Conservation (phyloP, 2,797 vertebrate genomes). For the Poecilia velifera region DNA sequence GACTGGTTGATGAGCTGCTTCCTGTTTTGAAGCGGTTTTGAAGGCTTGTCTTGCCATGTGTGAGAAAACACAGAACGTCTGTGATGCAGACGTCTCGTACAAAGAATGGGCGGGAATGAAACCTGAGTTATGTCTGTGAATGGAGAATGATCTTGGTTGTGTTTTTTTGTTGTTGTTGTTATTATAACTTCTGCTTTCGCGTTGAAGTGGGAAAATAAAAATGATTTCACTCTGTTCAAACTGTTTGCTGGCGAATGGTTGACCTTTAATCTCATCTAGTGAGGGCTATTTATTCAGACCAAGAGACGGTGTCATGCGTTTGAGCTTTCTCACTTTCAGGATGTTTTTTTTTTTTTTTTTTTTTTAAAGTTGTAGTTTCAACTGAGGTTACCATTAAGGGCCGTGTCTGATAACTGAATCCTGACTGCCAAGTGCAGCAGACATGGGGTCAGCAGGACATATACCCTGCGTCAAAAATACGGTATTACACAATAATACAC, state of each 20-base stretch:
- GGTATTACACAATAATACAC: not conserved
- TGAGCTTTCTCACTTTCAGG: conserved; percentile 27
- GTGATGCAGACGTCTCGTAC: not conserved
- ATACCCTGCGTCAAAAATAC: not conserved
- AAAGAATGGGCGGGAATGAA: conserved; percentile 21
- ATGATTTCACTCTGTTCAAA: conserved; percentile 16
- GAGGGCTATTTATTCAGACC: conserved; percentile 21
- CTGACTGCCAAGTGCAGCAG: not conserved
- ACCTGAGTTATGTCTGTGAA: conserved; percentile 12
- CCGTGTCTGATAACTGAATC: conserved; percentile 32
- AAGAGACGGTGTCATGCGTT: conserved; percentile 14
- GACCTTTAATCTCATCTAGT: conserved; percentile 20
- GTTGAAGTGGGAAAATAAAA: not conserved
- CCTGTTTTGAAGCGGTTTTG: conserved; percentile 72
- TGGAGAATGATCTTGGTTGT: conserved; percentile 10
- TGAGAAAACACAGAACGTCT: conserved; percentile 28
- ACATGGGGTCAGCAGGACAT: not conserved
- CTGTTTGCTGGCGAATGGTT: not conserved
- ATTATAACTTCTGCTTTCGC: conserved; percentile 8
- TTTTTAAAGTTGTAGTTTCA: conserved; percentile 26
- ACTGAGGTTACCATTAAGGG: conserved; percentile 25
- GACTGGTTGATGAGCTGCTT: conserved; percentile 60
- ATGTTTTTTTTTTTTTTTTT: not conserved
- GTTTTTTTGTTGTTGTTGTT: not conserved
- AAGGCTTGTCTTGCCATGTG: conserved; percentile 37